Base-by-base conservation (phyloP, 2,888 invertebrate genomes). In the Polydrusus pterygomalis region DNA sequence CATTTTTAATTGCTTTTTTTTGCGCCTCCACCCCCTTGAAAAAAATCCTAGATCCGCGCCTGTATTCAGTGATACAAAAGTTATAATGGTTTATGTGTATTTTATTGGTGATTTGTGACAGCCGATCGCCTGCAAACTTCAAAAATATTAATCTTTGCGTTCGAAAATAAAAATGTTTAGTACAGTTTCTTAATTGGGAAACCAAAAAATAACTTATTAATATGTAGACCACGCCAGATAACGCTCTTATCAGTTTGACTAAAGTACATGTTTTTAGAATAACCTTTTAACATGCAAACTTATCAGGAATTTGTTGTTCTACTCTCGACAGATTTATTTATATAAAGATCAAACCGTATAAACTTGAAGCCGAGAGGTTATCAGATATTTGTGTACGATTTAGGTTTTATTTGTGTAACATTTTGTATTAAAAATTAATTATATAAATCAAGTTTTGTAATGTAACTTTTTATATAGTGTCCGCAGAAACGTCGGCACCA, bases 211-310 rank as follows among this genome's bases (percentile, higher is more conserved):
- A 60, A 60, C 10, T 38, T 60, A 18, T 38, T 38, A 38, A 40
- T 60, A 60, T 60, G 11, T 38, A 60, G 38, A 60, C 58, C 38
- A 15, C 38, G n/a, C 25, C 62, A 69, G 74, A 74, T 74, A 74
- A 72, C 38, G 40, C 40, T 13, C 20, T 69, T 74, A 74, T 74
- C 74, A 74, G 68, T 60, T 54, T 15, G 74, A 43, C 63, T 63
- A 62, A 74, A 74, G 69, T 74, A 74, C 74, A 74, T 69, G 68
- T 51, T 74, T 74, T 74, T 51, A 63, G 60, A 74, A 47, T 74
- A 74, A 74, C 68, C 74, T 69, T 74, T 73, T 69, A 38, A 69
- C 74, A 74, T 74, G 43, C 51, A 34, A 34, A 40, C 62, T 51
- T 74, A 74, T 68, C 74, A 74, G 34, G 40, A 73, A 49, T 51